A percentile compares a stretch with the other conserved stretches of the same genome.
Evolutionary conservation across 2,113 vertebrate genomes (phyloP).

Genomic region (Pelodiscus sinensis): DNA sequence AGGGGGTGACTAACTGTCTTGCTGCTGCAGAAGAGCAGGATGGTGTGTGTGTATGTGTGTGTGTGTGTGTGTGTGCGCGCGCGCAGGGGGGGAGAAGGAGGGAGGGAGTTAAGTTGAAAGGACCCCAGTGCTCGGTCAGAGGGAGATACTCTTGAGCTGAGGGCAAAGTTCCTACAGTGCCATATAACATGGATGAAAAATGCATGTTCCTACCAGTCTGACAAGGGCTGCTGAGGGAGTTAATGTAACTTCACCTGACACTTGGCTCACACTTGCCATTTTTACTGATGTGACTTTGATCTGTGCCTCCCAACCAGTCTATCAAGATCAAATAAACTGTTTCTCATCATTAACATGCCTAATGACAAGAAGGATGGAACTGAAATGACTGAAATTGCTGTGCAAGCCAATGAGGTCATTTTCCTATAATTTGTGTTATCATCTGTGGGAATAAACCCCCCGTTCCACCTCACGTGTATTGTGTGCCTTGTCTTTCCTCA

Average conservation of each 20-base stretch:
- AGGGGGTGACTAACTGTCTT: neutral
- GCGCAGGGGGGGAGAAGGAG: too few species aligned
- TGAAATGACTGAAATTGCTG: constrained; percentile 38
- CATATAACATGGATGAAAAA: neutral
- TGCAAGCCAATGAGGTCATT: constrained; percentile 24
- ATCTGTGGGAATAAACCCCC: neutral
- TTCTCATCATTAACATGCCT: constrained; percentile 63
- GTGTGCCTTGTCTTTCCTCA: constrained; percentile 3
- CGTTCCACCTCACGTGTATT: neutral
- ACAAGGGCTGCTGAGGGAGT: constrained; percentile 25
- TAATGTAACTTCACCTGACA: constrained; percentile 58
- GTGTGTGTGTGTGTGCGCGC: too few species aligned
- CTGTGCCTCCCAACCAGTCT: constrained; percentile 53
- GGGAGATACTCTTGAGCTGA: neutral
- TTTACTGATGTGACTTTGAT: constrained; percentile 70
- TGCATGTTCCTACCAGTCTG: neutral
- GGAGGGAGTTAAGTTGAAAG: neutral
- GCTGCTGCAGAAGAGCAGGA: neutral
- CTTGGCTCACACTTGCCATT: constrained; percentile 54
- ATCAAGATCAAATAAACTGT: constrained; percentile 73
- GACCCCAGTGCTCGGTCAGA: neutral
- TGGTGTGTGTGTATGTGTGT: too few species aligned
- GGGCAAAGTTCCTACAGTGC: neutral
- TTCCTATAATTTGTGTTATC: neutral
- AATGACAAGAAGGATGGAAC: constrained; percentile 39